phyloP scores from a whole-genome alignment of 2,888 invertebrate genomes.

The Drosophila paucipuncta region DNA sequence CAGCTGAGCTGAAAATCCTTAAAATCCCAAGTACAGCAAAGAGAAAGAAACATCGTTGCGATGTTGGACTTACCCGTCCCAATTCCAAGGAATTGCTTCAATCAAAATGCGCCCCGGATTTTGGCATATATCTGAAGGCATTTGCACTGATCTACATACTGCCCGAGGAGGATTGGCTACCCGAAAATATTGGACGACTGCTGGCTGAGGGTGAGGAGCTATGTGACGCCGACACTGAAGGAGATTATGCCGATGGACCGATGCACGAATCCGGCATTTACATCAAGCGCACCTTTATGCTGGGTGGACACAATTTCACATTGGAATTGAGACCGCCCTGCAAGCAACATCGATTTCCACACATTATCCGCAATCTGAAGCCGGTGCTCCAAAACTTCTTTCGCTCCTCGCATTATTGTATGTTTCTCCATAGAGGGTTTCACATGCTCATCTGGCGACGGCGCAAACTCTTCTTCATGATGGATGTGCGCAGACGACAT shows the following conservation, averaged over 20 bases:
- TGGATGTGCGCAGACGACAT: conserved; percentile 77
- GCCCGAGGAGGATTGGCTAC: conserved; percentile 80
- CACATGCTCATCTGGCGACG: conserved; percentile 82
- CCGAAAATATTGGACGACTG: conserved; percentile 72
- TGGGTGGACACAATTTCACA: conserved; percentile 76
- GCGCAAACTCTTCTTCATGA: conserved; percentile 72
- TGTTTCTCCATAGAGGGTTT: conserved; percentile 63
- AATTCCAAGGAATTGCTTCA: conserved; percentile 25
- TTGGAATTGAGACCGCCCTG: conserved; percentile 63
- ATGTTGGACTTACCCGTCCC: conserved; percentile 28
- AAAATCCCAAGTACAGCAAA: not conserved
- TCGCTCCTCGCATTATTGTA: conserved; percentile 66
- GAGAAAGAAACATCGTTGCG: conserved; percentile 1
- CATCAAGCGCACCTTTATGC: conserved; percentile 71
- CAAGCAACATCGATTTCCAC: conserved; percentile 10
- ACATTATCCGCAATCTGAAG: conserved; percentile 50
- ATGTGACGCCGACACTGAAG: conserved; percentile 32
- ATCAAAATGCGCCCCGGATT: conserved; percentile 57
- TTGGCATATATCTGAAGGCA: conserved; percentile 75
- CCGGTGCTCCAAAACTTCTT: conserved; percentile 71
- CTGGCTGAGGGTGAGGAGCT: conserved; percentile 74
- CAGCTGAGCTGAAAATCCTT: not conserved
- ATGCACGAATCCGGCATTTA: conserved; percentile 37
- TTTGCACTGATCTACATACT: conserved; percentile 81
- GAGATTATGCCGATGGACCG: conserved; percentile 9